phyloP scores from a whole-genome alignment of 2,113 vertebrate species.

The Mandrillus leucophaeus region DNA sequence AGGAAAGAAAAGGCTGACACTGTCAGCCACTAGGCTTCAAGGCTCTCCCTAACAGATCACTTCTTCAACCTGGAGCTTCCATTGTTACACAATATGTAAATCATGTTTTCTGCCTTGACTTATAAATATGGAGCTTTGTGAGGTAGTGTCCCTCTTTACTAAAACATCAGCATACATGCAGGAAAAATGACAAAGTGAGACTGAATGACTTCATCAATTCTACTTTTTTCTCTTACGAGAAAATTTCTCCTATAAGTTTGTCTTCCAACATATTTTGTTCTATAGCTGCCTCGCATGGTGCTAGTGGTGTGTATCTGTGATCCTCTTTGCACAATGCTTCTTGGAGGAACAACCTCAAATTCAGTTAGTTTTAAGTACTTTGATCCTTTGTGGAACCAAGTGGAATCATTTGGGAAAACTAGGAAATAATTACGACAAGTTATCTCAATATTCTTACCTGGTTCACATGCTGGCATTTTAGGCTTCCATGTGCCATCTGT shows the following conservation, averaged over 20 bases:
- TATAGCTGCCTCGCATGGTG: background rate
- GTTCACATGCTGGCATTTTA: background rate
- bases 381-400: background rate
- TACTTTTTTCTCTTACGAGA: background rate
- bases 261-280: background rate
- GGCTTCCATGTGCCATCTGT: slow-evolving; percentile 31
- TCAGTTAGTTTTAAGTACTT: background rate
- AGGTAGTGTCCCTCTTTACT: background rate
- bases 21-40: background rate
- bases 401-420: background rate
- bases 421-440: background rate
- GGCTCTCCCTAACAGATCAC: background rate
- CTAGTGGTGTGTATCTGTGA: background rate
- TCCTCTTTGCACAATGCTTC: background rate
- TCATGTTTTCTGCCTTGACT: background rate
- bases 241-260: background rate
- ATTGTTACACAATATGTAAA: background rate
- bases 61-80: background rate
- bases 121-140: background rate
- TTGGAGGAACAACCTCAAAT: background rate
- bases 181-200: background rate
- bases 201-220: background rate
- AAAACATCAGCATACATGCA: background rate
- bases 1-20: background rate
- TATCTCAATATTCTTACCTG: background rate